These are phyloP conservation scores for Acholoe squamosa DNA, from an alignment of 2,888 invertebrate genomes.

Conservation along the genomic window DNA sequence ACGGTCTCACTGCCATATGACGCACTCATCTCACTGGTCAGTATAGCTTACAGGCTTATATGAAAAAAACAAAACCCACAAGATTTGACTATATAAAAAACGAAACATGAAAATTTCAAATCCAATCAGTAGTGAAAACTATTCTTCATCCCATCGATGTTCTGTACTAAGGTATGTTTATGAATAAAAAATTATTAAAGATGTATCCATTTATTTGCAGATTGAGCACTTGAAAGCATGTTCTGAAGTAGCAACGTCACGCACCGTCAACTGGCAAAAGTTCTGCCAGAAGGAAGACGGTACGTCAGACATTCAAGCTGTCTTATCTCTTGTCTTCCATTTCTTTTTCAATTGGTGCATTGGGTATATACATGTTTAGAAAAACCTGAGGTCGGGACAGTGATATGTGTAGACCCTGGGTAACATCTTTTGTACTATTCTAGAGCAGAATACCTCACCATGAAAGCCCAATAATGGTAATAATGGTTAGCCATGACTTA, in stretches of 20 bases:
- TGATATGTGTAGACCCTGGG: too few relatives aligned
- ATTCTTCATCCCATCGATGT: too few relatives aligned
- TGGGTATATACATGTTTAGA: too few relatives aligned
- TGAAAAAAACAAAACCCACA: background rate
- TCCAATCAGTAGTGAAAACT: too few relatives aligned
- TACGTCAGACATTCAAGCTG: constrained; percentile 66
- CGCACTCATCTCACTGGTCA: constrained; percentile 91
- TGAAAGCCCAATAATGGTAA: too few relatives aligned
- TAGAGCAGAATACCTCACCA: too few relatives aligned
- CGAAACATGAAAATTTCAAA: background rate
- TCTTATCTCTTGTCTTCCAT: background rate
- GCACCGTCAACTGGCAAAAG: constrained; percentile 97
- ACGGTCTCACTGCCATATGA: constrained; percentile 89
- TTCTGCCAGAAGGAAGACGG: constrained; percentile 81
- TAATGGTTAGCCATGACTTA: too few relatives aligned
- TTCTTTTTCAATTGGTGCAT: too few relatives aligned
- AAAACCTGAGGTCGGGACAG: too few relatives aligned
- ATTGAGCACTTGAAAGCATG: constrained; percentile 97
- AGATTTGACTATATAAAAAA: background rate
- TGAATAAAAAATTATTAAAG: background rate
- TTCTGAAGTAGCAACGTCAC: constrained; percentile 94
- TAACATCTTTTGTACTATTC: too few relatives aligned
- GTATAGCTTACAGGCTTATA: constrained; percentile 18
- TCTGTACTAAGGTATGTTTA: too few relatives aligned
- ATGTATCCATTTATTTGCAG: constrained; percentile 70